Evolutionary conservation across 2,113 vertebrate genomes (phyloP).

Genomic region (Ivindomyrus marchei): DNA sequence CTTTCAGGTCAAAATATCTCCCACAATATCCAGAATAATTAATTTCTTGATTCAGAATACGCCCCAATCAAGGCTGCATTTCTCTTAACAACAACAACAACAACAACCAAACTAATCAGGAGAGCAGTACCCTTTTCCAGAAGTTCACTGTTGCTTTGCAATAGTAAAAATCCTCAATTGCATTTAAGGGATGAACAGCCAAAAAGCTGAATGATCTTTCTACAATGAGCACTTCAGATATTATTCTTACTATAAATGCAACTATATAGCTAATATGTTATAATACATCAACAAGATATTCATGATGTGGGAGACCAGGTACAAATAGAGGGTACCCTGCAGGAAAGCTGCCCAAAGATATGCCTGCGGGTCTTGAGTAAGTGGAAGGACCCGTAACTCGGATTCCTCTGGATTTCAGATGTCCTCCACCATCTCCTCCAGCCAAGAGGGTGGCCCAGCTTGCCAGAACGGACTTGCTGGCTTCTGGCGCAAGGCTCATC

Average conservation of each 20-base stretch:
- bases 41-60: neutral
- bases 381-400: slow-evolving; percentile 45
- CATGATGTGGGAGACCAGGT: neutral
- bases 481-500: slow-evolving; percentile 73
- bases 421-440: slow-evolving; percentile 69
- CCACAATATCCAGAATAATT: neutral
- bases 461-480: slow-evolving; percentile 67
- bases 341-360: slow-evolving; percentile 46
- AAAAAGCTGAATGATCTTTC: neutral
- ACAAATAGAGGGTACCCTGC: slow-evolving; percentile 44
- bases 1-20: neutral
- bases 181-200: neutral
- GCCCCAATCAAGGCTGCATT: neutral
- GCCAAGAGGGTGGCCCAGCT: slow-evolving; percentile 68
- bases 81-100: neutral
- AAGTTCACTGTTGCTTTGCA: neutral
- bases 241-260: neutral
- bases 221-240: neutral
- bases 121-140: neutral
- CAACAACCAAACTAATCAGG: neutral
- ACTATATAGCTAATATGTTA: neutral
- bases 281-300: neutral
- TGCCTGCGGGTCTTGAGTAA: slow-evolving; percentile 43
- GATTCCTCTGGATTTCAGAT: slow-evolving; percentile 73
- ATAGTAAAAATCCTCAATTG: neutral